Base-by-base conservation (phyloP, 2,888 invertebrate species). In the Drosophila formosana region DNA sequence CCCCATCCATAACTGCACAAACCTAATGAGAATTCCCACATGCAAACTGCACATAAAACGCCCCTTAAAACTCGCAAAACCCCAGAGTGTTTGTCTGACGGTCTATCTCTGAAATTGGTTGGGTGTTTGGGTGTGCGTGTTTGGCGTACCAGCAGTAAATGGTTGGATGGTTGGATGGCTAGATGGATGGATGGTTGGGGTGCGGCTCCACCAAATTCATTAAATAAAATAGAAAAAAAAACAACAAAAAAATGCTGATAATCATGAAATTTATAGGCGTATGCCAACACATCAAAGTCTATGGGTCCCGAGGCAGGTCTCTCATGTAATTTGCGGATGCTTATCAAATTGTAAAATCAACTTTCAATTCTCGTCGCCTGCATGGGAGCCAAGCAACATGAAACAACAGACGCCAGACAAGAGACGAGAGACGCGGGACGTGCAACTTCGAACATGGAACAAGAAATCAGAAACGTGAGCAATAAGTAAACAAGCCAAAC, bases 281-380 rank as follows among this genome's bases (percentile, higher is more conserved):
- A 82, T 83, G 86, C 80, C 88, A 82, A 88, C 83, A 88, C 86
- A 85, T 80, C 86, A 88, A 70, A 65, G 80, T 76, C 68, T 78
- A 55, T 61, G 66, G 69, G 55, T 60, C 49, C 46, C 30, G 63
- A 75, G 46, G 74, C 88, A 70, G 88, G 82, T 67, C 78, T 84
- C 64, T 76, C 77, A 50, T 88, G 86, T 83, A 88, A 83, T 83
- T 88, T 88, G 88, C 86, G 71, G 80, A 77, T 72, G 87, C 86
- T 83, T 83, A 83, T 83, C 83, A 88, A 82, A 83, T 72, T 86
- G 86, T 80, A 78, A 83, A 83, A 83, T 83, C 88, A 80, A 83
- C 83, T 88, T 85, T 83, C 86, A 88, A 72, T 86, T 82, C 88
- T 79, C 18, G 58, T 66, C 56, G 76, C 43, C 25, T 25, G 37